Evolutionary conservation across 2,797 vertebrate species (phyloP), one percentile per base, ranked within the genome.

Genomic region (Peromyscus melanophrys): DNA sequence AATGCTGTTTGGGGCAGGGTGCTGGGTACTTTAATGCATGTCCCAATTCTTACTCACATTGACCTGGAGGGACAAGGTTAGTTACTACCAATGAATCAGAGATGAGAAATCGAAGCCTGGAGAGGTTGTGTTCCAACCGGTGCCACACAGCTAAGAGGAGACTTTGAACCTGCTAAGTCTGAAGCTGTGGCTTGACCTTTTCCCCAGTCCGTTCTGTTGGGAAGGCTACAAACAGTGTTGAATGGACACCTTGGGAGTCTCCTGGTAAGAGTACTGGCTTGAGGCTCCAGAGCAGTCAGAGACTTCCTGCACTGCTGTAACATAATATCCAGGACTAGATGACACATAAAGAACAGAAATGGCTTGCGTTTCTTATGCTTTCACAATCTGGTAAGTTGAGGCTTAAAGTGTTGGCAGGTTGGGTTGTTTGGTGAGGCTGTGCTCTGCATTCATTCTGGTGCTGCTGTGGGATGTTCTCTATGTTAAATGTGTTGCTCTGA

Each of bases 111-210:
- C 4, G 37, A 91, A 89, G 89, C 84, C n/a, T 29, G 89, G 89
- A 88, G 81, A 93, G 12, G 23, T 34, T 92, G 37, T 21, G 8
- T 46, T 46, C 43, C 16, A 40, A 12, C 34, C 34, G 52, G 59
- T 4, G 17, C 69, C 90, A 84, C 80, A 85, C 71, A 95, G 91
- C 46, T n/a, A 69, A 61, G 76, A 75, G 83, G 57, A 81, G 27
- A 31, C 59, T 83, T 80, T 43, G 80, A 81, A 87, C 19, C 34
- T 78, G 67, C 59, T 37, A 6, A 19, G 1, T 31, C 52, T 10
- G 27, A 81, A 67, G 27, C 52, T 21, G 31, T 40, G 25, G 29
- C 40, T 21, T 23, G 46, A 12, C 0, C 0, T 69, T 37, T n/a
- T 10, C 31, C 43, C 61, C 1, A 19, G 46, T 57, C 21, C 65